phyloP scores from a whole-genome alignment of 2,797 vertebrate genomes.

The Cirrhinus mrigala region DNA sequence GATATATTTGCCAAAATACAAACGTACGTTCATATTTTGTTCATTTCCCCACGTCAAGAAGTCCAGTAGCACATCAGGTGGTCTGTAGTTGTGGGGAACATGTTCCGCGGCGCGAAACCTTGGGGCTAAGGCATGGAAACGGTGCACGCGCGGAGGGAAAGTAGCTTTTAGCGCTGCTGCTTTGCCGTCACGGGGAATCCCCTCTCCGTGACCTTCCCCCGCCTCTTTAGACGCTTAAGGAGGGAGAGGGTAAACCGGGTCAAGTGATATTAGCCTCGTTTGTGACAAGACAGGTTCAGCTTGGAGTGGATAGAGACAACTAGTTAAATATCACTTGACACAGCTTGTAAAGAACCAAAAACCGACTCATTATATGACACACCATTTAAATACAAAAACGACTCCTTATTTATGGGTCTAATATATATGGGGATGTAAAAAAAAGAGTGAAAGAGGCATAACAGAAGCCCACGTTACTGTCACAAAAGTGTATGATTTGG shows the following conservation, averaged over 20 bases:
- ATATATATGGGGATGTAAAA: no score
- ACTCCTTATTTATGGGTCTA: not conserved
- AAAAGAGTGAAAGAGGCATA: not conserved
- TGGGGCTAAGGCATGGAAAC: constrained; percentile 29
- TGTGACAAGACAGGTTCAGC: not conserved
- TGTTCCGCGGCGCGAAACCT: constrained; percentile 27
- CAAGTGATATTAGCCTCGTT: constrained; percentile 30
- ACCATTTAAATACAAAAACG: not conserved
- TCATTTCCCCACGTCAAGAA: not conserved
- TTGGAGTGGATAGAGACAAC: not conserved
- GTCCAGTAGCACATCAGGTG: not conserved
- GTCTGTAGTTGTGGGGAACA: constrained; percentile 18
- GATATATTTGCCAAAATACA: not conserved
- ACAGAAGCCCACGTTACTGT: not conserved
- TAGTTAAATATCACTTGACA: constrained; percentile 2
- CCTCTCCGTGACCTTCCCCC: constrained; percentile 55
- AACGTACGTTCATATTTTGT: not conserved
- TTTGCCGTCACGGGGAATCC: constrained; percentile 58
- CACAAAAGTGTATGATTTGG: not conserved
- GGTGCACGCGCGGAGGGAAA: constrained; percentile 37
- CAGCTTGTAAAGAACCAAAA: not conserved
- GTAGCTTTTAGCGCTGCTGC: not conserved
- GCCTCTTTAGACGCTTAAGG: constrained; percentile 23
- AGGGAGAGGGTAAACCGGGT: constrained; percentile 27
- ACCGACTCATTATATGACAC: no score